phyloP scores from a whole-genome alignment of 2,113 vertebrate genomes.

The Larimichthys crocea region DNA sequence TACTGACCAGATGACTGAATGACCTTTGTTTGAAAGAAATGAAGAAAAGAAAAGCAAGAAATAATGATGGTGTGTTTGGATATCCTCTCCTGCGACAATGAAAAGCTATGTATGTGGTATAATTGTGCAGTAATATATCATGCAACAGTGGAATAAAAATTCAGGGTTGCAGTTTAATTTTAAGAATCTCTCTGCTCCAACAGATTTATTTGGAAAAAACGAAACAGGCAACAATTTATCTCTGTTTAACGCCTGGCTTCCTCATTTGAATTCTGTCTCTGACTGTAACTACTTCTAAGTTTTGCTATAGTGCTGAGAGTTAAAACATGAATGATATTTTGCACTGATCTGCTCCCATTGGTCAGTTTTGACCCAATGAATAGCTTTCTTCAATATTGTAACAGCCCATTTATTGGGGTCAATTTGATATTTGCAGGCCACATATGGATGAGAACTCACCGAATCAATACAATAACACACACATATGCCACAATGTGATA shows the following conservation, averaged over 20 bases:
- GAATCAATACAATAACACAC: conserved; percentile 72
- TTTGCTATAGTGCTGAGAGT: neutral
- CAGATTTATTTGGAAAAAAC: neutral
- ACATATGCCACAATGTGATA: conserved; percentile 66
- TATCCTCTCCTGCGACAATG: neutral
- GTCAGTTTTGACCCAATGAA: conserved; percentile 26
- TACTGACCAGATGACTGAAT: neutral
- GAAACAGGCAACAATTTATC: neutral
- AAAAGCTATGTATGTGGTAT: neutral
- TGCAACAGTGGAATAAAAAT: neutral
- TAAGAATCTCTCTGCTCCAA: neutral
- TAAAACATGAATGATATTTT: conserved; percentile 1
- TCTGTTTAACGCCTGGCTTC: neutral
- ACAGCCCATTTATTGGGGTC: conserved; percentile 59
- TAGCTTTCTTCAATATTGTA: conserved; percentile 48
- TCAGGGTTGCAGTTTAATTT: neutral
- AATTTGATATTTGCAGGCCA: conserved; percentile 65
- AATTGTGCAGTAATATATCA: conserved; percentile 2
- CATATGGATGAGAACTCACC: conserved; percentile 58
- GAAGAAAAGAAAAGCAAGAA: neutral
- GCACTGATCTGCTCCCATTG: conserved; percentile 4
- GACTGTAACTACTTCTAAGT: neutral
- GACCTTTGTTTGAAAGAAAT: conserved; percentile 2
- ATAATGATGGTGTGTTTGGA: neutral
- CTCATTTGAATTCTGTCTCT: conserved; percentile 3